phyloP scores from a whole-genome alignment of 2,113 vertebrate genomes.

The Pollachius pollachius region DNA sequence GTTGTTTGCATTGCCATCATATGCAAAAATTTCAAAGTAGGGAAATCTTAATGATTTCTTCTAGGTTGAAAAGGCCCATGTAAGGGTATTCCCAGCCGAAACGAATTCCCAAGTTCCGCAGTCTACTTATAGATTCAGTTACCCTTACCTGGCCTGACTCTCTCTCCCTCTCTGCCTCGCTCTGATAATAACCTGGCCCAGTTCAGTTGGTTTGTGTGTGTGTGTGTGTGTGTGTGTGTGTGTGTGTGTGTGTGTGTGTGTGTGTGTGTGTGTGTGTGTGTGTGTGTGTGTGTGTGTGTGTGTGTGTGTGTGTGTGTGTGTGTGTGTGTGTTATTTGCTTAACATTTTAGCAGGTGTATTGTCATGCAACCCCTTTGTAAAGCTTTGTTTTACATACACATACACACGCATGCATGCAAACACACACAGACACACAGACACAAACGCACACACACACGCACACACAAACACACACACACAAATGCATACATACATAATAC shows the following conservation, averaged over 20 bases:
- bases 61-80: no score
- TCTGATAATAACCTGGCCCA: constrained; percentile 27
- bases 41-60: no score
- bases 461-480: no score
- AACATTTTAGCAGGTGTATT: neutral
- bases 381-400: neutral
- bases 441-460: no score
- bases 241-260: constrained; percentile 2
- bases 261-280: no score
- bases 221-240: neutral
- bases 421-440: neutral
- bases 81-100: neutral
- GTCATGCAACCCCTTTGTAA: neutral
- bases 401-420: neutral
- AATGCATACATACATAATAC: no score
- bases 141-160: no score
- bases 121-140: neutral
- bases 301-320: no score
- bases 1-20: no score
- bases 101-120: neutral
- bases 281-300: no score
- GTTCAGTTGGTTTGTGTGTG: constrained; percentile 24
- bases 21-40: no score
- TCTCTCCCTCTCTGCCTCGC: neutral
- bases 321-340: no score